phyloP scores from a whole-genome alignment of 2,797 vertebrate species.

The Peromyscus aztecus region DNA sequence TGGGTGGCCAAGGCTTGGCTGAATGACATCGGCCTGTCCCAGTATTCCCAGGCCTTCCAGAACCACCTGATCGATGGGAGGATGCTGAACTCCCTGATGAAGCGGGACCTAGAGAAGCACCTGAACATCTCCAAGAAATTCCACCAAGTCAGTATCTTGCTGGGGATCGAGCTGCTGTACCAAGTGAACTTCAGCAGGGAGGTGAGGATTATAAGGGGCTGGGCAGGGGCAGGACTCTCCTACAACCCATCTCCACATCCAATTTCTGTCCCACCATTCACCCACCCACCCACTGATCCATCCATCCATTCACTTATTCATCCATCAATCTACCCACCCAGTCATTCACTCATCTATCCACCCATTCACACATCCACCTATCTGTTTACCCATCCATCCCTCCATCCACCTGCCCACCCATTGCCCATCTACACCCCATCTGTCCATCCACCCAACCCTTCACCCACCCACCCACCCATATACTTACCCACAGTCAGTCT shows the following conservation, averaged over 20 bases:
- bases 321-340: too few species aligned
- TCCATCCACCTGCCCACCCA: background rate
- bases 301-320: too few species aligned
- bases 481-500: background rate
- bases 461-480: background rate
- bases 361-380: background rate
- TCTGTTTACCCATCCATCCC: too few species aligned
- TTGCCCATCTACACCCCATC: too few species aligned
- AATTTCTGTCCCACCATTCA: accelerated
- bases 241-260: background rate
- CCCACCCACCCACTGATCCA: accelerated
- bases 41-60: slow-evolving; percentile 93
- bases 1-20: slow-evolving; percentile 94
- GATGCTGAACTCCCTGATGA: slow-evolving; percentile 92
- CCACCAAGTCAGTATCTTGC: slow-evolving; percentile 93
- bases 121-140: slow-evolving; percentile 91
- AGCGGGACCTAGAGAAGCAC: slow-evolving; percentile 91
- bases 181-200: slow-evolving; percentile 93
- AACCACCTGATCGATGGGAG: slow-evolving; percentile 92
- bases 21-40: slow-evolving; percentile 92
- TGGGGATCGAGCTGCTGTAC: slow-evolving; percentile 93
- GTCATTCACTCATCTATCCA: accelerated
- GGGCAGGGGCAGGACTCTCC: too few species aligned
- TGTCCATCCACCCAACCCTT: background rate
- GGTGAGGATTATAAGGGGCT: slow-evolving; percentile 84